Percentiles rank a stretch among this genome's conserved stretches.
These are phyloP conservation scores for Clarias laeviceps DNA, from an alignment of 2,797 vertebrate genomes.

Conservation along the genomic window DNA sequence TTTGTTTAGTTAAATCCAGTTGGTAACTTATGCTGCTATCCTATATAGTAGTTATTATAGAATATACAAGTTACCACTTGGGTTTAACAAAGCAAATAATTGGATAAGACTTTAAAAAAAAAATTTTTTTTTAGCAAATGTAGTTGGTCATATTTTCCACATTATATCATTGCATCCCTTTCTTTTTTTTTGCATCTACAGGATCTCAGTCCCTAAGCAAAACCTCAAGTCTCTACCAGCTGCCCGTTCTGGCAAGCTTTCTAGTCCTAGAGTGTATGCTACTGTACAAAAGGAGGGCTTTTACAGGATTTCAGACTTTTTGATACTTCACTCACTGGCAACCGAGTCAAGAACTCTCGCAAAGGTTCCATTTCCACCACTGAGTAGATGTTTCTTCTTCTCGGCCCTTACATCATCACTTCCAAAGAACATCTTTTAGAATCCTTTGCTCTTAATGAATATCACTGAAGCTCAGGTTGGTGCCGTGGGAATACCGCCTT, in stretches of 20 bases:
- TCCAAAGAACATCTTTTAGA: conserved; percentile 23
- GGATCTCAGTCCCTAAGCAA: not conserved
- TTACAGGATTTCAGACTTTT: not conserved
- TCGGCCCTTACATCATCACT: conserved; percentile 2
- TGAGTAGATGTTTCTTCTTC: not conserved
- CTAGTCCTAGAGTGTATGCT: not conserved
- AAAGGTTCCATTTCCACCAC: not conserved
- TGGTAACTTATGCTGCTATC: no score
- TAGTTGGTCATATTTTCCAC: not conserved
- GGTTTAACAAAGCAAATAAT: not conserved
- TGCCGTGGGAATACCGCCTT: conserved; percentile 41
- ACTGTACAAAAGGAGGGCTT: not conserved
- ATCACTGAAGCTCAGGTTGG: conserved; percentile 15
- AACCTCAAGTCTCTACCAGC: not conserved
- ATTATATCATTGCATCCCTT: not conserved
- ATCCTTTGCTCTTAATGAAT: conserved; percentile 24
- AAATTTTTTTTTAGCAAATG: not conserved
- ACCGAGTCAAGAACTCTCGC: not conserved
- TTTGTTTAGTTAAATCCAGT: no score
- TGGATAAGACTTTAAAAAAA: not conserved
- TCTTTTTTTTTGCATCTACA: not conserved
- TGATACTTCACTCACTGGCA: not conserved
- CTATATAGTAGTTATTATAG: no score
- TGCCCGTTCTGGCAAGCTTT: not conserved
- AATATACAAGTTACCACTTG: no score